Base-by-base conservation (phyloP, 2,888 invertebrate genomes). In the Dexiosoma caninum region DNA sequence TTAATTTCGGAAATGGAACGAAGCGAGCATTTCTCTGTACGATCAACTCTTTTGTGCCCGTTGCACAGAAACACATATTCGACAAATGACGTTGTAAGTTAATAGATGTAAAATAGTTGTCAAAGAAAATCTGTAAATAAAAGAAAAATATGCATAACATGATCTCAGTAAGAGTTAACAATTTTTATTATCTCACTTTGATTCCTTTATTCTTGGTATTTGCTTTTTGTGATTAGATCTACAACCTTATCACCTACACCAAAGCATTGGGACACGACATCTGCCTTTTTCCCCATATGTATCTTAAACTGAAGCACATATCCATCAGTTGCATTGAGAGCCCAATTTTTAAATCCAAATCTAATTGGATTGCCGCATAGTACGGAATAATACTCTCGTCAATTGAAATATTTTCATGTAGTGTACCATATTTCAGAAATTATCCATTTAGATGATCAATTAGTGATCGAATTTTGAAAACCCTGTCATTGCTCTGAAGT, bases 211-310 rank as follows among this genome's bases (percentile, higher is more conserved):
- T 51, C n/a, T n/a, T n/a, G n/a, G n/a, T n/a, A n/a, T n/a, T n/a
- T n/a, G n/a, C n/a, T n/a, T 51, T 30, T 51, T 57, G 35, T 57
- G 19, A 57, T 35, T 12, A 57, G 4, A 21, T 57, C 35, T 57
- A 57, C 35, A 55, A 55, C 35, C 55, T 55, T 55, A 55, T 51
- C 51, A 51, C 51, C 51, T 51, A 51, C 51, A 30, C 30, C 30
- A 12, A 51, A 51, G 14, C 14, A 14, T 51, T 51, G 30, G 4
- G 51, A 30, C 27, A 51, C 30, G 30, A 51, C 30, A 16, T 51
- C 30, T 51, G 30, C 51, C n/a, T n/a, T 27, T 49, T 27, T 49
- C 7, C 49, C 27, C 49, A 49, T 49, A n/a, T 27, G 14, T 27
- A 49, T 49, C 7, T 49, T n/a, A 27, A 49, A 49, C 27, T 49